Evolutionary conservation across 1,140 invertebrate genomes (phyloP), one percentile per base, ranked within the genome.

Genomic region (Papilio dardanus): DNA sequence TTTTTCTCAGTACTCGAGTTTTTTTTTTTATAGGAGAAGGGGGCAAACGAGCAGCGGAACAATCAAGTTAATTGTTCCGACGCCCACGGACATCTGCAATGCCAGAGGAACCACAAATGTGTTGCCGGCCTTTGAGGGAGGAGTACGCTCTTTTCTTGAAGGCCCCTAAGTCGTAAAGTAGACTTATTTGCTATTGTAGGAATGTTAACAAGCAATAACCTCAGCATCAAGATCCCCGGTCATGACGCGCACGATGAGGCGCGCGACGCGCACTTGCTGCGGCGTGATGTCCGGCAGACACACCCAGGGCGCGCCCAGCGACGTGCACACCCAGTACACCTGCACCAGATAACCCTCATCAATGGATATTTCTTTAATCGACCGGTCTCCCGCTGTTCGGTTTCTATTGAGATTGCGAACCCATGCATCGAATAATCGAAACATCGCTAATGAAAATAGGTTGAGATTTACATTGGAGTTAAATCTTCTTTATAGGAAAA

Each of bases 281-380:
- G 96, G 96, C 1, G 95, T 96, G 1, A 96, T 95, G 71, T 95
- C 93, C 0, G 96, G 96, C 54, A 97, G 87, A 84, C 96, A 95
- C 40, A 96, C 90, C 96, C 96, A 97, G 7, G 94, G 92, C 46
- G 96, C 95, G 8, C 95, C 95, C 1, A 95, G 94, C 8, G 93
- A 91, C 79, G 96, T 96, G 77, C 96, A 96, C 4, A 96, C 96
- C 89, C 95, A 97, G 84, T 96, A 97, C 19, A 96, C 94, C 94
- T 95, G 83, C 10, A 66, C 28, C n/a, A 71, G 71, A 2, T 6
- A 0, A 46, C 42, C 16, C 6, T 46, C n/a, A 19, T 46, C n/a
- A 46, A 10, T 12, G 12, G 35, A 8, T 7, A 37, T 37, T 37
- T 46, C 42, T n/a, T 46, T n/a, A 46, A 46, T 46, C 14, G 16